Base-by-base conservation (phyloP, 1,140 invertebrate genomes). In the Neodiprion lecontei region DNA sequence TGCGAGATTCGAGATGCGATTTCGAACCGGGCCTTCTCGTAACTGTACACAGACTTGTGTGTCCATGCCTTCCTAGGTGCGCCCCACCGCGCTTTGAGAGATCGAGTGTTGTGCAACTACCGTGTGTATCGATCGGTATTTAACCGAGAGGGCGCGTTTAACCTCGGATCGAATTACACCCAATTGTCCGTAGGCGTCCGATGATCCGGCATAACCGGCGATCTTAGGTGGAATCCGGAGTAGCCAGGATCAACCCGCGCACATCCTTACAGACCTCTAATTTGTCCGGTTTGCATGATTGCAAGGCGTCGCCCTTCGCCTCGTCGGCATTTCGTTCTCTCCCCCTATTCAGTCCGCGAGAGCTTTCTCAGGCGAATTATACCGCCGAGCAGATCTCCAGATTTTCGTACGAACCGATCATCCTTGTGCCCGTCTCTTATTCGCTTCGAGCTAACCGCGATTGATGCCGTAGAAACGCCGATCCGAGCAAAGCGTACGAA, bases 221-320 rank as follows among this genome's bases (percentile, higher is more conserved):
- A 61, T 61, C 53, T 14, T 9, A 61, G 9, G 53, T 61, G 9
- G 9, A 61, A 61, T 61, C 53, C 53, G 53, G 0, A 17, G 53
- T 61, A 61, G 53, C 53, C 9, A 61, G 53, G 28, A 40, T 40
- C 28, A 40, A 40, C 28, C 28, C 53, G 11, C 11, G n/a, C 53
- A 17, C 4, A 17, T 61, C n/a, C 11, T 12, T 61, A 61, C 53
- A 61, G 53, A 61, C 53, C 53, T 61, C 53, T 61, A 61, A 61
- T 61, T 61, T 61, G n/a, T 17, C n/a, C 53, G 53, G 53, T 61
- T 61, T 61, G 53, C 53, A 61, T 61, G 53, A 61, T 61, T 61
- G 53, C 53, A 61, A 61, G 53, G 53, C 53, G 53, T 61, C 4
- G 53, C 11, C 28, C 2, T 40, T 40, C 28, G 28, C 2, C 28